Conservation (phyloP, 2,797 vertebrate species). For the Echeneis naucrates region DNA sequence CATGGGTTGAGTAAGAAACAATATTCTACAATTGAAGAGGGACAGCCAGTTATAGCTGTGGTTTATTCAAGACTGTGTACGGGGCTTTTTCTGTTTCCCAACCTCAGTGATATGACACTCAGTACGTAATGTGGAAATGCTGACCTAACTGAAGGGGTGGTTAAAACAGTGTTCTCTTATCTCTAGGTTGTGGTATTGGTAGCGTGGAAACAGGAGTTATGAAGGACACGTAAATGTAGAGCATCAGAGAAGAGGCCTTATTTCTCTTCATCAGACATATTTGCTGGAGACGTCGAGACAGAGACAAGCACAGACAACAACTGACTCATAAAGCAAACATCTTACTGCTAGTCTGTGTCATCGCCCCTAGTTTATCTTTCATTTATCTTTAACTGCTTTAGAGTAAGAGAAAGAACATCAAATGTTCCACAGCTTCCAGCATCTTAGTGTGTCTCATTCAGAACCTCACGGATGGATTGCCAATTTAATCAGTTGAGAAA, state of each 20-base stretch:
- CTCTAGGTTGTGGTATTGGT: constrained; percentile 74
- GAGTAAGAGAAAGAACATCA: background rate
- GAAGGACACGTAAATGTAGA: constrained; percentile 59
- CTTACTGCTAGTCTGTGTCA: background rate
- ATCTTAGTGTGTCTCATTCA: background rate
- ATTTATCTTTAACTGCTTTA: background rate
- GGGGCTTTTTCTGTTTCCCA: constrained; percentile 64
- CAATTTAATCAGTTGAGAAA: constrained; percentile 1
- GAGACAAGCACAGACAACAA: constrained; percentile 28
- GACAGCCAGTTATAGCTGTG: constrained; percentile 73
- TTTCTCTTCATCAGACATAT: constrained; percentile 65
- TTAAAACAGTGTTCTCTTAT: constrained; percentile 69
- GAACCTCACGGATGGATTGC: background rate
- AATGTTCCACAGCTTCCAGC: background rate
- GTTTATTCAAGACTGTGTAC: constrained; percentile 67
- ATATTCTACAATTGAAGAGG: constrained; percentile 64
- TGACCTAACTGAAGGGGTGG: constrained; percentile 69
- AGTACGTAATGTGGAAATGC: constrained; percentile 64
- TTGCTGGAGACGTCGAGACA: constrained; percentile 8
- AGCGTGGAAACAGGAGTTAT: constrained; percentile 50
- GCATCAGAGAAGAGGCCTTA: constrained; percentile 55
- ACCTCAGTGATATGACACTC: constrained; percentile 64
- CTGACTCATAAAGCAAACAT: constrained; percentile 12
- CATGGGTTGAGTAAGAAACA: constrained; percentile 70
- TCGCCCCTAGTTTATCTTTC: constrained; percentile 5